A percentile compares a stretch with the other conserved stretches of the same genome.
Evolutionary conservation across 2,888 invertebrate species (phyloP).

Genomic region (Melanchra persicariae): DNA sequence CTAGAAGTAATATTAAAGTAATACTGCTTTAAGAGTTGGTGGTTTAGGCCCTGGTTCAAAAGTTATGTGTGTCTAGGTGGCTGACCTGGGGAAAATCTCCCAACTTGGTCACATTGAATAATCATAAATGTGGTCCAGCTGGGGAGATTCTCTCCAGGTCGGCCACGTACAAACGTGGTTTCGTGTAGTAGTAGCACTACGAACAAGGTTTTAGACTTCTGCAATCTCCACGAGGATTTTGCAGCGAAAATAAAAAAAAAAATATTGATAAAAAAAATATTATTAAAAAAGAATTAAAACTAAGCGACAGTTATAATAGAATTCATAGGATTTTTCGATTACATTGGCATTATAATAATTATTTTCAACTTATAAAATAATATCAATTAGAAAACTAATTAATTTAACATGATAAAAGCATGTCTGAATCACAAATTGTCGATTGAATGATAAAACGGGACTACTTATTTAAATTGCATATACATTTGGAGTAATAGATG

Average conservation of each 20-base stretch:
- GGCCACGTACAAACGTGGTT: too few species aligned
- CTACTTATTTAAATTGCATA: not conserved
- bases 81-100: too few species aligned
- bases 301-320: constrained; percentile 9
- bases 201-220: too few species aligned
- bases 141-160: too few species aligned
- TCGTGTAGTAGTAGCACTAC: too few species aligned
- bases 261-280: not conserved
- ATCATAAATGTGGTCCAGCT: too few species aligned
- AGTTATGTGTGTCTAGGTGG: too few species aligned
- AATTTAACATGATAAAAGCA: constrained; percentile 14
- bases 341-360: constrained; percentile 7
- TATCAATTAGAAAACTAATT: not conserved
- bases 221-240: not conserved
- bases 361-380: constrained; percentile 7
- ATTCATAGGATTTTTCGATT: constrained; percentile 17
- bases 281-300: not conserved
- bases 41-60: too few species aligned
- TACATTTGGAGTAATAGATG: not conserved
- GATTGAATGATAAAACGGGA: not conserved
- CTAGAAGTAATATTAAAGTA: too few species aligned
- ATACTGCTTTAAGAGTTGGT: too few species aligned
- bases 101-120: too few species aligned
- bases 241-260: not conserved
- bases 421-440: not conserved